Percentiles rank a stretch among this genome's conserved stretches.
Conservation (phyloP, 2,888 invertebrate genomes). For the Amblyteles armatorius region DNA sequence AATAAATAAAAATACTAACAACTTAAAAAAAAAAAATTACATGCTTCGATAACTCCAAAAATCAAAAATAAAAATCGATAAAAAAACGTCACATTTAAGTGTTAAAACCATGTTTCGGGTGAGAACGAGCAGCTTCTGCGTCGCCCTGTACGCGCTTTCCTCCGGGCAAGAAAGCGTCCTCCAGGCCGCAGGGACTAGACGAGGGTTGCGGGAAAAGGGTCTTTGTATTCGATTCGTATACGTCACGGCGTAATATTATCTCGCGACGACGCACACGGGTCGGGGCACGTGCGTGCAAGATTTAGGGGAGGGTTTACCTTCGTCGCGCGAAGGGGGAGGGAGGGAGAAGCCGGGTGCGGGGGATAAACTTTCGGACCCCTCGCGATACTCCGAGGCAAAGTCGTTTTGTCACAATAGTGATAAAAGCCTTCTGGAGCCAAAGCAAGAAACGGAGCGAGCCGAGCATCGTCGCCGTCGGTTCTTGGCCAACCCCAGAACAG, state of each 20-base stretch:
- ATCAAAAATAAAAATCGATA: no score
- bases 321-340: constrained; percentile 14
- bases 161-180: neutral
- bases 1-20: no score
- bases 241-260: constrained; percentile 28
- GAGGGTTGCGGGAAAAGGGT: constrained; percentile 41
- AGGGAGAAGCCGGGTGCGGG: neutral
- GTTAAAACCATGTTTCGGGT: neutral
- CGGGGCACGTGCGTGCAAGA: constrained; percentile 61
- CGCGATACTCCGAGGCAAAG: constrained; percentile 67
- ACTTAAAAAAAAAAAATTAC: no score
- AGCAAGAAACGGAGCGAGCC: constrained; percentile 21
- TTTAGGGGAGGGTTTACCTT: constrained; percentile 62
- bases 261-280: constrained; percentile 38
- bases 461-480: constrained; percentile 18
- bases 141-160: neutral
- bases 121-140: neutral
- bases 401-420: constrained; percentile 80
- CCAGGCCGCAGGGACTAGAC: neutral
- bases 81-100: no score
- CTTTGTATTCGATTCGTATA: constrained; percentile 59
- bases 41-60: no score
- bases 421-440: constrained; percentile 74
- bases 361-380: constrained; percentile 37
- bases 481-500: constrained; percentile 41